Evolutionary conservation across 2,797 vertebrate species (phyloP).

Genomic region (Mormyrops boulengeri): DNA sequence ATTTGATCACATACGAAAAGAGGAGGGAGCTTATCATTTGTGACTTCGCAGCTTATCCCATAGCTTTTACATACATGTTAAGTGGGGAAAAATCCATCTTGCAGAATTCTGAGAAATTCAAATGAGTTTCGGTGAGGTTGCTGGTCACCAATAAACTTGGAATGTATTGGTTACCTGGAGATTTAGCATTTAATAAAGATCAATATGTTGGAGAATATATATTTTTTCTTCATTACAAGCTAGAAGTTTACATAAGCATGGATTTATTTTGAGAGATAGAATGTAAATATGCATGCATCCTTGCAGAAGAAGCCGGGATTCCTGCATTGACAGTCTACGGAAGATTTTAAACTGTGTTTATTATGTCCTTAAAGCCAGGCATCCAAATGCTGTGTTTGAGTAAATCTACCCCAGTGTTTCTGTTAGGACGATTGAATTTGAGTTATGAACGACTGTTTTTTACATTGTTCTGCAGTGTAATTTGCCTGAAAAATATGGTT

Average conservation of each 20-base stretch:
- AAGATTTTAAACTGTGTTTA: neutral
- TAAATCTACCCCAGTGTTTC: neutral
- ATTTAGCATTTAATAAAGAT: neutral
- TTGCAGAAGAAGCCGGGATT: neutral
- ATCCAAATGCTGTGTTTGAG: neutral
- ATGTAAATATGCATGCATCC: neutral
- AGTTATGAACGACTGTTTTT: neutral
- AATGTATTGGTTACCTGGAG: neutral
- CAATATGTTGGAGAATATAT: neutral
- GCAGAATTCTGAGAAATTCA: neutral
- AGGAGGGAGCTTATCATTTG: neutral
- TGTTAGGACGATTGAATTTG: neutral
- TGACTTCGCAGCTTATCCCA: neutral
- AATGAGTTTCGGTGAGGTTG: neutral
- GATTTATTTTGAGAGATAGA: neutral
- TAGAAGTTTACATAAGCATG: neutral
- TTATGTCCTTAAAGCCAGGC: neutral
- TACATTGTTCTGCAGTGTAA: neutral
- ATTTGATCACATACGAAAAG: neutral
- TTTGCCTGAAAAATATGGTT: neutral
- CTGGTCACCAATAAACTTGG: neutral
- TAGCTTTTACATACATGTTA: neutral
- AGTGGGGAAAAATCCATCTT: neutral
- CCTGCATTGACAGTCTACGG: neutral
- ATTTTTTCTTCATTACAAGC: neutral